Base-by-base conservation (phyloP, 2,888 invertebrate genomes). In the Perithous albicinctus region DNA sequence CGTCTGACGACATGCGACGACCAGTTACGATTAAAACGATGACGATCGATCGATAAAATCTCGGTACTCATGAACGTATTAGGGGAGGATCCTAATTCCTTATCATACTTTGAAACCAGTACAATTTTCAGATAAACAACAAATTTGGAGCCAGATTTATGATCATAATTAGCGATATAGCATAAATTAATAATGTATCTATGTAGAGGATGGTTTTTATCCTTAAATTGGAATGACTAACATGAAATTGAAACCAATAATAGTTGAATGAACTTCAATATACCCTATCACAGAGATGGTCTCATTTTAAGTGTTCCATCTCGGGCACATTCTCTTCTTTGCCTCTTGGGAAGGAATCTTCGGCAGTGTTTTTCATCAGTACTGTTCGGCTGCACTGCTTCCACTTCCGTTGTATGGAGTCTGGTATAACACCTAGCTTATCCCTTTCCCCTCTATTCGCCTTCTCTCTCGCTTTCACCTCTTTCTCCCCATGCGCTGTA, bases 401-500 rank as follows among this genome's bases (percentile, higher is more conserved):
- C 73, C 69, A 67, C 73, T 77, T 41, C 41, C 48, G 46, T 64
- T 70, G 56, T 48, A 77, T 73, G 61, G 64, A 54, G 26, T 63
- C 46, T 54, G 64, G 72, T 78, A n/a, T n/a, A 20, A 76, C 72
- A 80, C 48, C 80, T 23, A 82, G 74, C 70, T 66, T 59, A 77
- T 67, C 73, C 20, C 61, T 79, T 59, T 76, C 78, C n/a, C 38
- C 66, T 80, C 73, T 67, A 38, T 70, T 23, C n/a, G 35, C 38
- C 41, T 32, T n/a, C n/a, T n/a, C 48, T 18, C 56, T 61, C 63
- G 48, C 64, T 59, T 43, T 54, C 46, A 20, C 35, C 48, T 48
- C 35, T 48, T 78, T 56, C 56, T 32, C 77, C 66, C 75, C 48
- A 73, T 59, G 67, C 82, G 67, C 79, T 76, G 76, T 80, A 74